These are phyloP conservation scores for Falcaria lacertinaria DNA, from an alignment of 2,888 invertebrate genomes.

Conservation along the genomic window DNA sequence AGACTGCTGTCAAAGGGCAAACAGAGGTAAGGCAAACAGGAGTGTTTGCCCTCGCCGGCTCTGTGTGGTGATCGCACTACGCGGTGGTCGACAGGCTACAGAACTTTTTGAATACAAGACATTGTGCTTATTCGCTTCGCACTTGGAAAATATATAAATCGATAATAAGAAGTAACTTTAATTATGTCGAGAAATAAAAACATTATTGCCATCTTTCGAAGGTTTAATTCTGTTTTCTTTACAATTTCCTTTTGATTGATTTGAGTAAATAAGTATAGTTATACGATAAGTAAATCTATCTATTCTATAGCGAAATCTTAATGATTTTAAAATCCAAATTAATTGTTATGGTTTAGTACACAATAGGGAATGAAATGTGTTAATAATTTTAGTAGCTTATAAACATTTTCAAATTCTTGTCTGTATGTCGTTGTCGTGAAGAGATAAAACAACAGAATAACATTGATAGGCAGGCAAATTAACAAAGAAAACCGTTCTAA, in stretches of 20 bases:
- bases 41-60: constrained; percentile 48
- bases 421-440: too few relatives aligned
- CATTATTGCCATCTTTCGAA: constrained; percentile 22
- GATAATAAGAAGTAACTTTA: too few relatives aligned
- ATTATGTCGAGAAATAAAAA: too few relatives aligned
- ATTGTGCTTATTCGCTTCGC: background rate
- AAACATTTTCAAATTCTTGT: constrained; percentile 6
- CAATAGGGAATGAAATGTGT: too few relatives aligned
- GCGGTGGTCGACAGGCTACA: constrained; percentile 67
- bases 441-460: background rate
- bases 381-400: too few relatives aligned
- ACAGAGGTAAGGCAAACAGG: constrained; percentile 58
- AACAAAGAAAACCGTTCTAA: background rate
- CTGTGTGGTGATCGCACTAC: constrained; percentile 51
- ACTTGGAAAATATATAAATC: too few relatives aligned
- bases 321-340: too few relatives aligned
- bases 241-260: too few relatives aligned
- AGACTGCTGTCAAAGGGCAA: constrained; percentile 77
- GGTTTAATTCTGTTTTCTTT: constrained; percentile 19
- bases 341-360: too few relatives aligned
- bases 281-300: too few relatives aligned
- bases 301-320: too few relatives aligned
- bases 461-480: background rate
- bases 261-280: too few relatives aligned
- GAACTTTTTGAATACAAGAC: constrained; percentile 19